phyloP scores from a whole-genome alignment of 2,113 vertebrate species.

The Prionailurus viverrinus region DNA sequence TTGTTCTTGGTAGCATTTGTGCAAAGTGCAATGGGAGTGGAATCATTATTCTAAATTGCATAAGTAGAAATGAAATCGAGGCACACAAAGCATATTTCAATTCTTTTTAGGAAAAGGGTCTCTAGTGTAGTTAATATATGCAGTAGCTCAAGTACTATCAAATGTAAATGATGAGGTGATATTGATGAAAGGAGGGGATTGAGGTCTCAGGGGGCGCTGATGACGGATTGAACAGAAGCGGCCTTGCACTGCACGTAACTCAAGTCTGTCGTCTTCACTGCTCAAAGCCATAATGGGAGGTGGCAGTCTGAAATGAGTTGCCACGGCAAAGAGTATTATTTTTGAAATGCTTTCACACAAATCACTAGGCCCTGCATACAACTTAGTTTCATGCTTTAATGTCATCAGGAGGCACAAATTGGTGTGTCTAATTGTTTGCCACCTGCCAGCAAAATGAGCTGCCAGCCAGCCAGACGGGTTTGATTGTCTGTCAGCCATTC shows the following conservation, averaged over 20 bases:
- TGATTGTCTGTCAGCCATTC: conserved; percentile 95
- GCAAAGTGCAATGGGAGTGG: neutral
- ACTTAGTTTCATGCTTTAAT: conserved; percentile 98
- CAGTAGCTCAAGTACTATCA: conserved; percentile 88
- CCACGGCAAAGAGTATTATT: conserved; percentile 98
- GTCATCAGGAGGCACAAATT: conserved; percentile 96
- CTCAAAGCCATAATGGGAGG: conserved; percentile 96
- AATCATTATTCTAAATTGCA: conserved; percentile 45
- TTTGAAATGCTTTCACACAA: conserved; percentile 99
- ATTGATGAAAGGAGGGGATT: conserved; percentile 94
- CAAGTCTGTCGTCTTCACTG: conserved; percentile 94
- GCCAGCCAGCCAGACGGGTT: conserved; percentile 95
- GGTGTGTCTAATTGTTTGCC: conserved; percentile 99
- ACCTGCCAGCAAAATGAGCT: conserved; percentile 99
- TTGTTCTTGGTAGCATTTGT: neutral
- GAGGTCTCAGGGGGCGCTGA: conserved; percentile 95
- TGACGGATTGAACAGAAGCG: conserved; percentile 99
- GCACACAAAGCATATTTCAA: conserved; percentile 78
- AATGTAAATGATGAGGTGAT: conserved; percentile 94
- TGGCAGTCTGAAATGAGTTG: conserved; percentile 99
- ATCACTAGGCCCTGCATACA: conserved; percentile 94
- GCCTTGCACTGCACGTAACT: conserved; percentile 89
- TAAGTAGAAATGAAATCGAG: conserved; percentile 78
- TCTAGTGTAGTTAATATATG: conserved; percentile 89
- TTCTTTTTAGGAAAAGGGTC: conserved; percentile 77